Conservation (phyloP, 2,888 invertebrate genomes). For the Lasioglossum figueresi region DNA sequence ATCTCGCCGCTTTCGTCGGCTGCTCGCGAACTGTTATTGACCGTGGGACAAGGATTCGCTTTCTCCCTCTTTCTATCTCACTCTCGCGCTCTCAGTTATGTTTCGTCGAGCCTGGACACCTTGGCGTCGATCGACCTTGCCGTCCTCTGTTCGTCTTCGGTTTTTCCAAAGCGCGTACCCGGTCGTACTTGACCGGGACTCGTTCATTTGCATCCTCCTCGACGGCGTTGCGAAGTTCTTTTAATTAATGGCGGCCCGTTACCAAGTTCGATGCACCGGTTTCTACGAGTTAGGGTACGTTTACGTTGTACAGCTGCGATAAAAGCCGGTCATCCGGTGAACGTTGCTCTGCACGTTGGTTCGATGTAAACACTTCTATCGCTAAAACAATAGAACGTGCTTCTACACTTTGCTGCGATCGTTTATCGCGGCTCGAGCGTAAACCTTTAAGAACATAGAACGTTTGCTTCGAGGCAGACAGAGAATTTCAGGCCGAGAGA, state of each 20-base stretch:
- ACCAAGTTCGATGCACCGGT: not conserved
- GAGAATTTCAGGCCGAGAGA: not conserved
- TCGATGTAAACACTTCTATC: not conserved
- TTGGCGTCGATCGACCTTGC: not conserved
- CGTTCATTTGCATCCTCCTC: not conserved
- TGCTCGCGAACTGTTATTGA: conserved; percentile 33
- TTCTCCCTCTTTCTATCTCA: not conserved
- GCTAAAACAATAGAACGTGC: not conserved
- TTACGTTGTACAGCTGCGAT: too few relatives aligned
- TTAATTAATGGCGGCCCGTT: not conserved
- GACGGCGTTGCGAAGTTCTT: not conserved
- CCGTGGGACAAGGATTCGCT: not conserved
- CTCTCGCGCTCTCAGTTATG: not conserved
- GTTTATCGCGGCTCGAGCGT: not conserved
- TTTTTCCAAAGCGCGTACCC: not conserved
- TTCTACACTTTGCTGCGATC: not conserved
- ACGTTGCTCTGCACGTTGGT: not conserved
- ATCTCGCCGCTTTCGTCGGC: not conserved
- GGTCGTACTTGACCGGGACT: conserved; percentile 8
- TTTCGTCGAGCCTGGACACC: conserved; percentile 3
- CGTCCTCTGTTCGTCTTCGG: not conserved
- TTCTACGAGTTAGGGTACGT: not conserved
- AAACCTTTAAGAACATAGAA: not conserved
- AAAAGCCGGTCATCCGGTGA: not conserved
- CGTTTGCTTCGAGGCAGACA: not conserved